phyloP scores from a whole-genome alignment of 2,888 invertebrate genomes.

The Charanyca ferruginea region DNA sequence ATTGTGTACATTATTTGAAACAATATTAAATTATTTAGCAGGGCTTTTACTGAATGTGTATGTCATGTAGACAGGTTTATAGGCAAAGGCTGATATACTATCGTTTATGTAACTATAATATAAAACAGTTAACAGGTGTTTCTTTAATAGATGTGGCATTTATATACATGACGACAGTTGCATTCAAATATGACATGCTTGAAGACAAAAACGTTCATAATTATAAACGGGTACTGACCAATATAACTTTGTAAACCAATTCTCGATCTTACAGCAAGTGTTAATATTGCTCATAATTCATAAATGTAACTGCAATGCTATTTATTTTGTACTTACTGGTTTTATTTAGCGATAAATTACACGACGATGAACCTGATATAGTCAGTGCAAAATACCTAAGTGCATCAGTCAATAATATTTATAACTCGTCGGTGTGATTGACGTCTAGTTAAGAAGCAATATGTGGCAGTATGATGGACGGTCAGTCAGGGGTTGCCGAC shows the following conservation, averaged over 20 bases:
- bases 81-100: background rate
- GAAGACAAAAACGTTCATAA: conserved; percentile 4
- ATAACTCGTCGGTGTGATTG: conserved; percentile 54
- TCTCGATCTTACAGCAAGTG: conserved; percentile 12
- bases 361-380: conserved; percentile 38
- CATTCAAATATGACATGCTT: background rate
- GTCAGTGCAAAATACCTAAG: conserved; percentile 23
- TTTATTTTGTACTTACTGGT: conserved; percentile 26
- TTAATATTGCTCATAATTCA: conserved; percentile 23
- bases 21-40: too few relatives aligned
- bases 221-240: conserved; percentile 8
- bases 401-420: conserved; percentile 53
- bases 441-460: conserved; percentile 53
- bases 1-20: background rate
- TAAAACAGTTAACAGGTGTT: conserved; percentile 28
- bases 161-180: conserved; percentile 4
- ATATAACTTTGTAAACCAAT: conserved; percentile 1
- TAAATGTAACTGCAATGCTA: conserved; percentile 27
- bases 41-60: too few relatives aligned
- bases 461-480: conserved; percentile 60
- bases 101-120: too few relatives aligned
- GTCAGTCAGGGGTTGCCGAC: conserved; percentile 63
- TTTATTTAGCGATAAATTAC: conserved; percentile 9
- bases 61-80: conserved; percentile 1
- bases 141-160: conserved; percentile 22